Conservation (phyloP, 2,797 vertebrate genomes). For the Hydrocynus forskahlii region DNA sequence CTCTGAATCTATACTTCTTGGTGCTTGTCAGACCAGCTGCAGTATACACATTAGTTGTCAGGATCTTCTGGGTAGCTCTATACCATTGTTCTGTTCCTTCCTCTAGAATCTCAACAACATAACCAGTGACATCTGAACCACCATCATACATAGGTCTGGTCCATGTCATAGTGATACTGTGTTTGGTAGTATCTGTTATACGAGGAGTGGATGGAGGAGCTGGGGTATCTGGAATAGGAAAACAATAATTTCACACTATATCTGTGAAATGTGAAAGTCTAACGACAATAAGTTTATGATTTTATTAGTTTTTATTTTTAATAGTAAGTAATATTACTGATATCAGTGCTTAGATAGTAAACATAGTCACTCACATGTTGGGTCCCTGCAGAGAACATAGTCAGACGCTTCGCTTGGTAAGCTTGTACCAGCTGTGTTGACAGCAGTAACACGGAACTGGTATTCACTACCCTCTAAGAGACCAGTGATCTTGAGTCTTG, state of each 20-base stretch:
- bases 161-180: constrained; percentile 95
- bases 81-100: constrained; percentile 93
- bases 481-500: constrained; percentile 91
- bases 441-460: constrained; percentile 95
- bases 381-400: constrained; percentile 93
- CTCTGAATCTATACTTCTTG: constrained; percentile 94
- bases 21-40: constrained; percentile 85
- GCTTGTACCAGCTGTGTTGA: constrained; percentile 93
- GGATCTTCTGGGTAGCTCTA: constrained; percentile 85
- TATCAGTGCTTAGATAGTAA: constrained; percentile 2
- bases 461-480: constrained; percentile 95
- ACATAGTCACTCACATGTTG: constrained; percentile 88
- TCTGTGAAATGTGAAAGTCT: neutral
- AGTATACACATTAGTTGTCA: constrained; percentile 86
- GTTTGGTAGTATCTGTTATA: constrained; percentile 92
- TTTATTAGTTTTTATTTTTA: neutral
- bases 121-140: constrained; percentile 89
- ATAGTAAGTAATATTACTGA: neutral
- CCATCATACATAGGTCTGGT: constrained; percentile 96
- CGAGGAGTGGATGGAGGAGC: constrained; percentile 91
- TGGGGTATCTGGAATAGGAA: constrained; percentile 85
- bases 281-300: neutral
- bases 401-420: constrained; percentile 91
- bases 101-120: constrained; percentile 95
- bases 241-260: constrained; percentile 4